Evolutionary conservation across 2,113 vertebrate genomes (phyloP), one percentile per base, ranked within the genome.

Genomic region (Brachionichthys hirsutus): DNA sequence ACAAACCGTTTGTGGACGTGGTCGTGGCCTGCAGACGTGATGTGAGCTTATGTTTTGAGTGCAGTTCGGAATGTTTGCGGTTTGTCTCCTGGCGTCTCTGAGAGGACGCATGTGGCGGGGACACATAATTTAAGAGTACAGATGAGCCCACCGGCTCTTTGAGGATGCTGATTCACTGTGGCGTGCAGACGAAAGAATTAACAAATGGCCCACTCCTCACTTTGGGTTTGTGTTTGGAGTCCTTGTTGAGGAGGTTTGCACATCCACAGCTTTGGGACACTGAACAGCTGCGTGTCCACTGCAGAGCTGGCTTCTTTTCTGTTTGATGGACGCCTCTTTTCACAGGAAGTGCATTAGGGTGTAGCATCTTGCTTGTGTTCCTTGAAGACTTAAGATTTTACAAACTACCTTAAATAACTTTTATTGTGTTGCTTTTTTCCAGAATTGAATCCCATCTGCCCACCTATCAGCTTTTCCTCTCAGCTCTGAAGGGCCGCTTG

Each of bases 61-160:
- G 76, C 67, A 52, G 53, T 44, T 53, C 19, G 18, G 42, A 70
- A 59, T 38, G 62, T 81, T 54, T 1, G 75, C 59, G 72, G 77
- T 66, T 17, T 69, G 67, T 81, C 73, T 64, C 38, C 54, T 40
- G 57, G 62, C 14, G 44, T 59, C 48, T 73, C 68, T 54, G 57
- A 16, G 54, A 70, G 72, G 73, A 66, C 54, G 6, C 38, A 19
- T 38, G 64, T 36, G 54, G 56, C 11, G 14, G 44, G 51, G 62
- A 65, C 59, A 3, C 51, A 2, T 85, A 58, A 85, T 76, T 48
- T 78, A 61, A 86, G 75, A 86, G 78, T 82, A 83, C 85, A 87
- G 81, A 87, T 80, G 82, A 89, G 77, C 71, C 81, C 76, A 58
- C n/a, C 34, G 77, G 84, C 82, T 43, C 53, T 46, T 13, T n/a